Evolutionary conservation across 2,113 vertebrate species (phyloP), one percentile per base, ranked within the genome.

Genomic region (Anser cygnoides): DNA sequence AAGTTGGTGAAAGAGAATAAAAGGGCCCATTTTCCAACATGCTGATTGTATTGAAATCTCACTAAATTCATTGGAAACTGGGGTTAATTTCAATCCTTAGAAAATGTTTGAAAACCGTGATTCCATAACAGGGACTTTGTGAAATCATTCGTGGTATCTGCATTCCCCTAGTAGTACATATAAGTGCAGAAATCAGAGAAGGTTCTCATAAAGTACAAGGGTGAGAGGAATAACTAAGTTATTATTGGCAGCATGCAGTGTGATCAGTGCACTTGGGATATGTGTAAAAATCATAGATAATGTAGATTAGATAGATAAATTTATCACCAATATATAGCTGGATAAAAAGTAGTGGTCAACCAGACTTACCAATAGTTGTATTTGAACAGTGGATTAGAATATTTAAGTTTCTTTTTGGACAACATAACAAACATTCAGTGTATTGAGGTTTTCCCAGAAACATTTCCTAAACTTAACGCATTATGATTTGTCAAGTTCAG

Each of bases 41-140:
- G 50, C 23, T 88, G 83, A 83, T 18, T 59, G 28, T 26, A 70
- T 65, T 71, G 52, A 90, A 97, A 83, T 67, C 63, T 85, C 82
- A 84, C 75, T 78, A 17, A 88, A 95, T 82, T 62, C 68, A 74
- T 63, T 25, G 41, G 67, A 83, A 95, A 86, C 31, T 66, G 1
- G 0, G n/a, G 61, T 82, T 77, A 83, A 78, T 86, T 72, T 67
- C 54, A 77, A 61, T 94, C 86, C 63, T 74, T 65, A 44, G 74
- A 82, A 93, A 78, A 75, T n/a, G 13, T 62, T 88, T 66, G n/a
- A 86, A 70, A 92, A 91, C 43, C 55, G 37, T 9, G 1, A 92
- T 57, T 58, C 50, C 59, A 31, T 85, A 93, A 88, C 63, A 91
- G 84, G 72, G 82, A 91, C 67, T 46, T 50, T 43, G 35, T 41